Evolutionary conservation across 2,888 invertebrate genomes (phyloP), one percentile per base, ranked within the genome.

Genomic region (Nomada flava): DNA sequence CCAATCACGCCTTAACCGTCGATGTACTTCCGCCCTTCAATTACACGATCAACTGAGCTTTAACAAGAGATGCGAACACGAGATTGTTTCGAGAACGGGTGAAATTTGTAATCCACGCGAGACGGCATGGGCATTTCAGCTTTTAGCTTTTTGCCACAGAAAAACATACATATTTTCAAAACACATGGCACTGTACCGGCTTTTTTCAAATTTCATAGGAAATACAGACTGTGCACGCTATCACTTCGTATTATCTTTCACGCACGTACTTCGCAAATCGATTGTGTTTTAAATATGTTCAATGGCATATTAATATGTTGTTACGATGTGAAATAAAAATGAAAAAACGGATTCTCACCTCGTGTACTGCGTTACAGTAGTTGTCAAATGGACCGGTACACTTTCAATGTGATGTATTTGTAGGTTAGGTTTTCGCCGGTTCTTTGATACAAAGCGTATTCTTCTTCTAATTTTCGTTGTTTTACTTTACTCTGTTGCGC

Each of bases 341-440:
- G 50, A 63, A 13, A 7, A 11, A 20, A 60, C 9, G 5, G 18
- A 57, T 18, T 57, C 82, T 86, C 44, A 86, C 86, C 79, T 85
- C 70, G 53, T 63, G 69, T 52, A 60, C 11, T 18, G 60, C 44
- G 74, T 62, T 63, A 55, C n/a, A 52, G 57, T 59, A 60, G 71
- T 77, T 70, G 76, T 76, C 83, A 83, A 81, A 84, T 44, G 50
- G 50, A 50, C 77, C 82, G 79, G 71, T 72, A 44, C 57, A 71
- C 44, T 73, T 59, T 63, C 62, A 62, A 55, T 52, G 57, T 13
- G 71, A 55, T 67, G 52, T 55, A 42, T 60, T 87, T 87, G 77
- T 47, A 87, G 87, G 87, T 88, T 88, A 88, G 81, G 81, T 83
- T 87, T 87, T 83, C 65, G 87, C 87, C 87, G 88, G 87, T 44